phyloP scores from a whole-genome alignment of 2,797 vertebrate genomes.

The Microctenopoma lineatum region DNA sequence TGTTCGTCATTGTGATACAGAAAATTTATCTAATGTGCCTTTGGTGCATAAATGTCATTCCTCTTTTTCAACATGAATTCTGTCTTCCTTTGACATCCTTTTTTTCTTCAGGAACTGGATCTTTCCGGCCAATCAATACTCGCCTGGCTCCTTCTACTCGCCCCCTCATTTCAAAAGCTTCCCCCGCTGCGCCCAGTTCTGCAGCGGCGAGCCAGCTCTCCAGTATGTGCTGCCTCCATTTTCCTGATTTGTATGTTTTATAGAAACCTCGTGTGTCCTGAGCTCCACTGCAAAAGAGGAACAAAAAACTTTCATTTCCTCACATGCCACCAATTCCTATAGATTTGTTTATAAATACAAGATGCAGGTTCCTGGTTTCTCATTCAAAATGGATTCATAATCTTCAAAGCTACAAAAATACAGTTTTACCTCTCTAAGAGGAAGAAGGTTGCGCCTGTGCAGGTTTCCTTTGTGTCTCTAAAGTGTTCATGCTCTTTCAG shows the following conservation, averaged over 20 bases:
- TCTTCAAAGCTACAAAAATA: too few relatives aligned
- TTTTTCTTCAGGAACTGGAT: slow-evolving; percentile 90
- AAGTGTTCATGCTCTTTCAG: slow-evolving; percentile 72
- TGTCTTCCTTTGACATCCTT: slow-evolving; percentile 40
- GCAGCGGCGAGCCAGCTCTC: slow-evolving; percentile 86
- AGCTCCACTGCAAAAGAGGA: too few relatives aligned
- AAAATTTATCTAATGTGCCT: neutral
- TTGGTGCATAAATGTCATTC: neutral
- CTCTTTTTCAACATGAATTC: slow-evolving; percentile 19
- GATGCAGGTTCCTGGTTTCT: too few relatives aligned
- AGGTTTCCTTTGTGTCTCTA: slow-evolving; percentile 10
- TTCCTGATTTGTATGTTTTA: neutral
- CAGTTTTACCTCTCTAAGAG: neutral
- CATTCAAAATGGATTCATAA: too few relatives aligned
- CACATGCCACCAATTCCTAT: too few relatives aligned
- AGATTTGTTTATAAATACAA: too few relatives aligned
- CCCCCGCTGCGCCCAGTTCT: slow-evolving; percentile 72
- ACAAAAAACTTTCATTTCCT: neutral
- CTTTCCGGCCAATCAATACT: slow-evolving; percentile 95
- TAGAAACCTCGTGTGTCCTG: neutral
- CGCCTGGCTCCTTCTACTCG: slow-evolving; percentile 89
- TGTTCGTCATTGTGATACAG: neutral
- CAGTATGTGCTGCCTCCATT: slow-evolving; percentile 83
- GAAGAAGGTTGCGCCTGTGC: neutral
- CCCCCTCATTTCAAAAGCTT: slow-evolving; percentile 87